Base-by-base conservation (phyloP, 2,797 vertebrate genomes). In the Squalus acanthias region DNA sequence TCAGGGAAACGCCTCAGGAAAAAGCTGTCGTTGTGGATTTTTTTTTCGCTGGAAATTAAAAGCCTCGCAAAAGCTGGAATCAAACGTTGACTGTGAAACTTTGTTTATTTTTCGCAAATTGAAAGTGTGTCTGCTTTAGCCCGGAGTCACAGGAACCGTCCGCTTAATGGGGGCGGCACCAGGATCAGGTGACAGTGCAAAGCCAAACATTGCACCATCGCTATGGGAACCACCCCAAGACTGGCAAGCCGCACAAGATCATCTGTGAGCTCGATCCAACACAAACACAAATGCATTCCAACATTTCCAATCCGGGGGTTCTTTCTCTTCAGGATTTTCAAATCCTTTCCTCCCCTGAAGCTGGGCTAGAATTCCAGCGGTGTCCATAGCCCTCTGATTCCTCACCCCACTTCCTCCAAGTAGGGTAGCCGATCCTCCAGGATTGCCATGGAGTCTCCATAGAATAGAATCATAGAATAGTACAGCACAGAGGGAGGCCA, bases 221-320 rank as follows among this genome's bases (percentile, higher is more conserved):
- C 94, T 72, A 95, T 95, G 72, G 94, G 70, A 95, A 95, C 94
- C 93, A 57, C 69, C 15, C 20, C 1, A 13, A n/a, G 72, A 76
- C 50, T 15, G 29, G 72, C 6, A 65, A 53, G 93, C 46, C n/a
- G 67, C 67, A 26, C 46, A 53, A 53, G 46, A 53, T 33, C 69
- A 53, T 74, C 94, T 50, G 24, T 74, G 39, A 95, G 50, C 70
- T n/a, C 65, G 13, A 74, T 95, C 46, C 70, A 57, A n/a, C 70
- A 74, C 26, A 26, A 69, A 89, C 26, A 91, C 12, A 10, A 39
- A 39, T 39, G 87, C 53, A 89, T 29, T 63, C 53, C 15, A 65
- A 92, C 60, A 65, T 63, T n/a, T 92, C 10, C 89, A 20, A 8
- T 65, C 60, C 15, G 50, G 50, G 50, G 26, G 0, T 33, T 63